Base-by-base conservation (phyloP, 2,888 invertebrate species). In the Macropis europaea region DNA sequence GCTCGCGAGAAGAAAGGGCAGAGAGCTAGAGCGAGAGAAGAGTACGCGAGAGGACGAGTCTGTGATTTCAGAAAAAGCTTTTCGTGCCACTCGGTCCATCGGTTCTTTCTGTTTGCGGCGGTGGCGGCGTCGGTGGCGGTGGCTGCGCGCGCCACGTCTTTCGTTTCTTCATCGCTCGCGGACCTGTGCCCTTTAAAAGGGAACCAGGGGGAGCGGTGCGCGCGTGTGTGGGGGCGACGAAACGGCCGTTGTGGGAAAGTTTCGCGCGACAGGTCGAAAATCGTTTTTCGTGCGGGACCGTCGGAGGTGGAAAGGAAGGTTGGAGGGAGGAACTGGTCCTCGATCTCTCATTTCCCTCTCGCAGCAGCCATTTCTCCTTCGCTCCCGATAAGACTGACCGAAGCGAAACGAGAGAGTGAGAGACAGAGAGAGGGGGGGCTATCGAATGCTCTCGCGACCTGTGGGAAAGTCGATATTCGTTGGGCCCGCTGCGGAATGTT, bases 401-500 rank as follows among this genome's bases (percentile, higher is more conserved):
- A 54, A 42, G 17, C 32, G 63, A 54, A 63, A 24, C 36, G 57
- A 38, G 7, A 34, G 5, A 19, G 2, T 0, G 5, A 13, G 15
- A n/a, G 22, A 11, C 9, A 9, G 34, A 24, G 36, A 45, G 54
- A 6, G 30, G 47, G 42, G 30, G 30, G 40, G 22, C 6, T 40
- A 24, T 50, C 53, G 61, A 52, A 59, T 15, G 60, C 67, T 75
- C 57, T 72, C 72, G 82, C 74, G 45, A 67, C 70, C 47, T 82
- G 86, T 86, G 86, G 82, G 85, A 86, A 86, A 85, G 82, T 85
- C 76, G 73, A 75, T 73, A 76, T 77, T 70, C 61, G 71, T 47
- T 24, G 45, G 34, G 13, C 54, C 69, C 53, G 47, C 61, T 53
- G 34, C 60, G 79, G 83, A 83, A 83, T 83, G 83, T 83, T 83